These are phyloP conservation scores for Phocoena sinus DNA, from an alignment of 2,113 vertebrate species.

Conservation along the genomic window DNA sequence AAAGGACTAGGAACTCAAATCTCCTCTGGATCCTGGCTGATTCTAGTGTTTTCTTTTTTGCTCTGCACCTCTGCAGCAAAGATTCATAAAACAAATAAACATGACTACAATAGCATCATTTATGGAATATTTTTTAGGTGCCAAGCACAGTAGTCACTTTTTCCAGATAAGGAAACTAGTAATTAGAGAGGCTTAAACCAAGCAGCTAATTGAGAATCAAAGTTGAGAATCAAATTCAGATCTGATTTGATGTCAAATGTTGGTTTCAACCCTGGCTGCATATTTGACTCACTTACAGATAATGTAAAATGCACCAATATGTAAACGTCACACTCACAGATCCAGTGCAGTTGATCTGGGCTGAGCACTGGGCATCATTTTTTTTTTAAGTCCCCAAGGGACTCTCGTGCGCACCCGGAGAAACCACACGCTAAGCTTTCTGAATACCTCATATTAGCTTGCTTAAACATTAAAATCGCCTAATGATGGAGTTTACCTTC, in stretches of 20 bases:
- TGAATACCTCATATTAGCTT: neutral
- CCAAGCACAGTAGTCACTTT: neutral
- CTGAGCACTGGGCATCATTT: neutral
- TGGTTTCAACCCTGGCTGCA: neutral
- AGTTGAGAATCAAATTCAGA: neutral
- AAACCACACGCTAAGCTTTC: neutral
- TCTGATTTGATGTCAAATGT: neutral
- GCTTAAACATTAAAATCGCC: neutral
- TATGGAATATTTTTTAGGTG: neutral
- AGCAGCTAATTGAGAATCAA: neutral
- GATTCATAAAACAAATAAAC: neutral
- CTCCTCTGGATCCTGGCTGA: neutral
- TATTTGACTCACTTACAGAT: neutral
- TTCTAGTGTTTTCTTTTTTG: neutral
- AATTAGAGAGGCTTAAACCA: neutral
- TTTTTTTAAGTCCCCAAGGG: neutral
- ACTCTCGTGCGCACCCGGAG: neutral
- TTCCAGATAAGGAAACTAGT: neutral
- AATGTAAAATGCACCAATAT: neutral
- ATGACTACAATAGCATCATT: neutral
- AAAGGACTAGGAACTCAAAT: neutral
- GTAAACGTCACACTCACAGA: neutral
- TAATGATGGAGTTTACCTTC: neutral
- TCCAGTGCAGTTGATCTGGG: neutral
- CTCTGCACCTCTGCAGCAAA: neutral